Evolutionary conservation across 2,888 invertebrate genomes (phyloP), one percentile per base, ranked within the genome.

Genomic region (Eretmocerus hayati): DNA sequence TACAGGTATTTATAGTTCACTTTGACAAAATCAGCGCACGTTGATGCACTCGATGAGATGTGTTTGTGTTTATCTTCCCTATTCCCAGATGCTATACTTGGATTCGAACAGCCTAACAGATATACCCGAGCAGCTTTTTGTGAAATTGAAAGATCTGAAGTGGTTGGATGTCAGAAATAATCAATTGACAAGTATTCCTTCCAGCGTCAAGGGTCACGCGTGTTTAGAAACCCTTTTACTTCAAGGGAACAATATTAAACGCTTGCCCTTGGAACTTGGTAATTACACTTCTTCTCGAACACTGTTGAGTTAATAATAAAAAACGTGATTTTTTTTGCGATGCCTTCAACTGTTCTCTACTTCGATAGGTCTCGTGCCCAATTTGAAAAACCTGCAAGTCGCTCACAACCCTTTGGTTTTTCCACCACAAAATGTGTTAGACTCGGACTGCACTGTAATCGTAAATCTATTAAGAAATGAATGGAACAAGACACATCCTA

Each of bases 91-190:
- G 75, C 58, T 79, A n/a, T 78, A 77, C 56, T 59, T 79, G 46
- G 75, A 76, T 55, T 76, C 78, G 40, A 85, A 84, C 61, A 65
- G 69, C 39, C 66, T 85, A 2, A 64, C 61, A 43, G 59, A 61
- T 32, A 62, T 85, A 36, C 80, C 82, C 0, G 75, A 77, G 2
- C 75, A 80, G 56, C 72, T 85, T 43, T 85, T 85, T 59, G 66
- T 69, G 16, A 69, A 67, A 32, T 65, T 84, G 15, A 75, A 74
- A 8, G 71, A 69, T 59, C 72, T 85, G 2, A 76, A 75, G 63
- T 85, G 83, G 79, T 65, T 85, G 8, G 85, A 85, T 62, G 60
- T 83, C 8, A 74, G 85, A 58, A 76, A 80, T 53, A 85, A 85
- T 63, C 62, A 72, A 46, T 61, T 85, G 9, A 70, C 63, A 4